Conservation (phyloP, 2,888 invertebrate genomes). For the Ochropacha duplaris region DNA sequence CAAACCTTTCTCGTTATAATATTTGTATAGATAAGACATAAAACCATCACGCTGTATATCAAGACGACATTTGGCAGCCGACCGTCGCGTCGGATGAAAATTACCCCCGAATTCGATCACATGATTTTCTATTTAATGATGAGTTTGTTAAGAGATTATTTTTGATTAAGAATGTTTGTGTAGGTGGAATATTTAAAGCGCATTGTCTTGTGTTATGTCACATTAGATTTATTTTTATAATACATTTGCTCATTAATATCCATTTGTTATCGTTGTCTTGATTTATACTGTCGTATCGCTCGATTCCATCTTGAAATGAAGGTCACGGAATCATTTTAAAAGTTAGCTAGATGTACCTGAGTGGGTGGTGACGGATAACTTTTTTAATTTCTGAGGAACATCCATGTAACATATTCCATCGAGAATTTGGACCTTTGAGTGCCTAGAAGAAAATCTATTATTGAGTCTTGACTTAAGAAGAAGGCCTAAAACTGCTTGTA, state of each 20-base stretch:
- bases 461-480: too few species aligned
- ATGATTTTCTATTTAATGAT: conserved; percentile 35
- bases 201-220: conserved; percentile 17
- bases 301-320: neutral
- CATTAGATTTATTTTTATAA: conserved; percentile 17
- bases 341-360: too few species aligned
- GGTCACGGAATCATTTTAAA: too few species aligned
- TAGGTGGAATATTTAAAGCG: conserved; percentile 44
- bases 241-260: neutral
- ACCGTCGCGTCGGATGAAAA: neutral
- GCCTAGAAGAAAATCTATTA: too few species aligned
- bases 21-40: too few species aligned
- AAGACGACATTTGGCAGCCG: neutral
- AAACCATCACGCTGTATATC: neutral
- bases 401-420: too few species aligned
- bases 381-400: too few species aligned
- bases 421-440: too few species aligned
- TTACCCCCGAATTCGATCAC: conserved; percentile 29
- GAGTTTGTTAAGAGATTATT: conserved; percentile 47
- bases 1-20: too few species aligned
- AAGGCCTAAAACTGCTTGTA: too few species aligned
- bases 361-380: too few species aligned
- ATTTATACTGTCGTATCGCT: neutral
- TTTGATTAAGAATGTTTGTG: conserved; percentile 46
- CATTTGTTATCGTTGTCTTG: neutral